Conservation (phyloP, 2,888 invertebrate species). For the Cyclophora albipunctata region DNA sequence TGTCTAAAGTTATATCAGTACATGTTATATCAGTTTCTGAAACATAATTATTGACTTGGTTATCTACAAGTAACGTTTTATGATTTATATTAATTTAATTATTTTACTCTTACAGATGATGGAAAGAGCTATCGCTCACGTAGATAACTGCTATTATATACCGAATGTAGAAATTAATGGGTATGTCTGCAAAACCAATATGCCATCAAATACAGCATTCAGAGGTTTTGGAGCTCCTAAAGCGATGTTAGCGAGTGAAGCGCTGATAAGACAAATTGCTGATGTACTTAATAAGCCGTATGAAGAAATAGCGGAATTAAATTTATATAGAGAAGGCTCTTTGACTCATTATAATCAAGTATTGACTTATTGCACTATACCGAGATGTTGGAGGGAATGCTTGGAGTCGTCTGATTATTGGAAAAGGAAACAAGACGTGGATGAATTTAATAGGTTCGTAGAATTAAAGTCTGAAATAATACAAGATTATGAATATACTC, state of each 20-base stretch:
- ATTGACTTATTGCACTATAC: conserved; percentile 82
- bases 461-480: not conserved
- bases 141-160: conserved; percentile 88
- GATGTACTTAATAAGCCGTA: conserved; percentile 77
- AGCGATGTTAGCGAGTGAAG: conserved; percentile 89
- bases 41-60: too few species aligned
- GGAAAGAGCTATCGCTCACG: conserved; percentile 85
- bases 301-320: conserved; percentile 79
- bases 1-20: too few species aligned
- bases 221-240: conserved; percentile 94
- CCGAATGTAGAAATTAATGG: conserved; percentile 81
- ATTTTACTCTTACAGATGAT: conserved; percentile 75
- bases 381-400: conserved; percentile 86
- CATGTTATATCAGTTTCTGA: too few species aligned
- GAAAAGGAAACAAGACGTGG: conserved; percentile 73
- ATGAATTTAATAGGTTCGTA: conserved; percentile 81
- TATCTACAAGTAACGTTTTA: too few species aligned
- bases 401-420: conserved; percentile 78
- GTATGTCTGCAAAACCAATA: conserved; percentile 89
- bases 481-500: not conserved
- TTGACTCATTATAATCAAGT: conserved; percentile 85
- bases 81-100: too few species aligned
- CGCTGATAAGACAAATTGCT: conserved; percentile 85
- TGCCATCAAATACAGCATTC: conserved; percentile 94
- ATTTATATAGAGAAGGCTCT: conserved; percentile 88